Evolutionary conservation across 2,888 invertebrate species (phyloP), one percentile per base, ranked within the genome.

Genomic region (Drosophila demipolita): DNA sequence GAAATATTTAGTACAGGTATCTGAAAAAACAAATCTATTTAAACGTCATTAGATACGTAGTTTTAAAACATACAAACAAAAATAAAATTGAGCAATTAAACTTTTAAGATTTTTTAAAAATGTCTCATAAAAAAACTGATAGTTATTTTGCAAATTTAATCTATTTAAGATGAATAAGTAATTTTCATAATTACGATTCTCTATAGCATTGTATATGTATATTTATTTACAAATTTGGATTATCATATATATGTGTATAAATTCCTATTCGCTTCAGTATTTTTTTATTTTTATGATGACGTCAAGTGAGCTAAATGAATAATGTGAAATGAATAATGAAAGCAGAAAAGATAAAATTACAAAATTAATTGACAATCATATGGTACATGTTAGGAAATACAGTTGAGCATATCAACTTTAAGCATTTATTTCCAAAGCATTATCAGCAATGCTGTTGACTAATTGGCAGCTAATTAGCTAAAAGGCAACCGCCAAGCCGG

Each of bases 391-490:
- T 35, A 49, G 49, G 17, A 26, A 26, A 26, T 26, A 49, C 9
- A 49, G 26, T 17, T 42, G 66, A 60, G 59, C 36, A 32, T 42
- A 66, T 53, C 33, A 35, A 29, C 33, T 45, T 6, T 12, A 12
- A 29, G 20, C n/a, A 50, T 61, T 52, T 48, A 35, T 26, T 38
- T 36, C 68, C n/a, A 45, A 45, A 23, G 15, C 45, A 48, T 57
- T 57, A 49, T 67, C 66, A 26, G 54, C 63, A 66, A 36, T 52
- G 48, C 58, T 50, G 35, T 35, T 55, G 68, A 26, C 86, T 87
- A 83, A 87, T 87, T 87, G 66, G 42, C 35, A 68, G 70, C 71
- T 87, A 76, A 78, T 76, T 76, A 77, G 73, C 63, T 59, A n/a
- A 62, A 52, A 65, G 29, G n/a, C 53, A 60, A 35, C 48, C 45